Base-by-base conservation (phyloP, 2,113 vertebrate species). In the Aphelocoma coerulescens region DNA sequence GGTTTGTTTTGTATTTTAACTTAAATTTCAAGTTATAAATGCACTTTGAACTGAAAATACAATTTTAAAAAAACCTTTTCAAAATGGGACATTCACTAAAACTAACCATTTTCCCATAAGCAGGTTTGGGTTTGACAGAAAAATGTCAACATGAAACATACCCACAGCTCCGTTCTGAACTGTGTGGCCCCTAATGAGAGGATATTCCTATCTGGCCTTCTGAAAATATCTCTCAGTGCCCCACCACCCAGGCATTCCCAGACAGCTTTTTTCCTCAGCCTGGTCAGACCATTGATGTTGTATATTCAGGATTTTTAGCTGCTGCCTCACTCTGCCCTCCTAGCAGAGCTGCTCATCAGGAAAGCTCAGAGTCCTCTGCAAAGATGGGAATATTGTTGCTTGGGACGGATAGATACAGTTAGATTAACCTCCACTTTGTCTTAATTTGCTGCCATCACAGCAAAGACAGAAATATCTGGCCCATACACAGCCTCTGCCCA, bases 221-320 rank as follows among this genome's bases (percentile, higher is more conserved):
- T 80, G 18, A 24, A 69, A 58, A 19, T 13, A 24, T 6, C 26
- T 41, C 46, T 17, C 8, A 28, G 49, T 23, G 13, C 52, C 52
- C 6, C 15, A 23, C 10, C 13, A 33, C 32, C 10, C 27, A 43
- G 37, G 18, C 52, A 49, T 16, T 28, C 22, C 22, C 33, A 32
- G 26, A 6, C 11, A 17, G 4, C 7, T 23, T 51, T 57, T n/a
- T 21, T 9, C 33, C 49, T 24, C n/a, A n/a, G 23, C 32, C 11
- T 0, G 2, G 3, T 8, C 84, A 58, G 41, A 5, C 24, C 57
- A 11, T 1, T 2, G 1, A 11, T 7, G 11, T 5, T 33, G 9
- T 24, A 20, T 26, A 13, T 26, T 5, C 33, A 41, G 67, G 32
- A 51, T 61, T 73, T 61, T n/a, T 10, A 75, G 66, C 23, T 2